Base-by-base conservation (phyloP, 2,113 vertebrate species). In the Thunnus maccoyii region DNA sequence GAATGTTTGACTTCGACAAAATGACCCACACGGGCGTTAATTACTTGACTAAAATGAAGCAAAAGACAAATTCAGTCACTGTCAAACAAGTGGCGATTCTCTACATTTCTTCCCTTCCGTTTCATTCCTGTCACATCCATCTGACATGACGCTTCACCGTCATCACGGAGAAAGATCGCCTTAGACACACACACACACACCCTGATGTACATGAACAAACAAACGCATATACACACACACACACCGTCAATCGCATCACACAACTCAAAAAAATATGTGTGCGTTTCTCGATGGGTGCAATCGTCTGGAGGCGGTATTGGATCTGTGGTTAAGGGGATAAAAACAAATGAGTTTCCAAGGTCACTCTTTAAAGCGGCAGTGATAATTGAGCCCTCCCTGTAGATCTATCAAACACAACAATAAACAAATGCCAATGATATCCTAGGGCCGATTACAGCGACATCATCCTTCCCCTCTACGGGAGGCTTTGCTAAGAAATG, bases 301-400 rank as follows among this genome's bases (percentile, higher is more conserved):
- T 91, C 61, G 36, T 80, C 86, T 64, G 88, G 77, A 16, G 77
- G 85, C 83, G 68, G 56, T 80, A 91, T 86, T 93, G 88, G 79
- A 91, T 89, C 80, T 86, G 87, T 89, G 82, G 91, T 94, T 94
- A 93, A 94, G 76, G 44, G 82, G 81, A 90, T 79, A 76, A 91
- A 93, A 94, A 91, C 86, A 94, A 94, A 95, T 93, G 93, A 94
- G 91, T 89, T 95, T 92, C 89, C 92, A 95, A 95, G 93, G 95
- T 96, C 93, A 93, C 78, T 87, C 78, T 83, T 90, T 86, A 89
- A 91, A 85, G 88, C 77, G 55, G 76, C 73, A 60, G 76, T 81
- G 67, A 87, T 90, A 94, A 95, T 94, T 90, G 91, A 94, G 92
- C 79, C 70, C 27, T 91, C 91, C 87, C 82, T 71, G 84, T 67